Conservation (phyloP, 1,140 invertebrate genomes). For the Atta cephalotes region DNA sequence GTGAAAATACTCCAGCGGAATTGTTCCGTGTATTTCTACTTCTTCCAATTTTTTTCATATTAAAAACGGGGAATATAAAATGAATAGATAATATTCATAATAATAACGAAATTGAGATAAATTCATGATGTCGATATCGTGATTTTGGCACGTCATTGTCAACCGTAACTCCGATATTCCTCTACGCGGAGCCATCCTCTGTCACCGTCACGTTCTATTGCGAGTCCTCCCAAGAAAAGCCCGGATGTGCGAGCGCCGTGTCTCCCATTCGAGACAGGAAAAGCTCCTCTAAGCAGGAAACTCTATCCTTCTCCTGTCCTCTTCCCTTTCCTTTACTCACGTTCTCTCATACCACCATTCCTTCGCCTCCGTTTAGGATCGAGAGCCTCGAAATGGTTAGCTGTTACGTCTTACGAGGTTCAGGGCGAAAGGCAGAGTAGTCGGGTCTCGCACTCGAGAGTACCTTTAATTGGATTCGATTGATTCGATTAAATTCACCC, state of each 20-base stretch:
- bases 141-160: slow-evolving; percentile 29
- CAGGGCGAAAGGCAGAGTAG: slow-evolving; percentile 41
- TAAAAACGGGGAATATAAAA: not conserved
- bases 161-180: slow-evolving; percentile 14
- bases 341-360: slow-evolving; percentile 7
- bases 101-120: not conserved
- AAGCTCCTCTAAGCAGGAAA: slow-evolving; percentile 50
- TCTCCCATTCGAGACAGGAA: slow-evolving; percentile 56
- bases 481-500: slow-evolving; percentile 68
- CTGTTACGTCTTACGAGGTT: slow-evolving; percentile 53
- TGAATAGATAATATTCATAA: not conserved
- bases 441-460: slow-evolving; percentile 44
- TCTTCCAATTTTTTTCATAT: too few relatives aligned
- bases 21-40: not conserved
- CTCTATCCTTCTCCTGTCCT: not conserved
- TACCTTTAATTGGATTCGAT: slow-evolving; percentile 68
- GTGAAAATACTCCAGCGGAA: too few relatives aligned
- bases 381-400: slow-evolving; percentile 50
- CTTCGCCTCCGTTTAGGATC: slow-evolving; percentile 56
- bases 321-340: not conserved
- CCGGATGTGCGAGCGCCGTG: slow-evolving; percentile 47
- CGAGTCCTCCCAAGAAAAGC: slow-evolving; percentile 11
- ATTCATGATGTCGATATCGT: slow-evolving; percentile 14
- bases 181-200: slow-evolving; percentile 3
- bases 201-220: slow-evolving; percentile 53